Conservation (phyloP, 23 tunicate species). For the Ciona savignyi region DNA sequence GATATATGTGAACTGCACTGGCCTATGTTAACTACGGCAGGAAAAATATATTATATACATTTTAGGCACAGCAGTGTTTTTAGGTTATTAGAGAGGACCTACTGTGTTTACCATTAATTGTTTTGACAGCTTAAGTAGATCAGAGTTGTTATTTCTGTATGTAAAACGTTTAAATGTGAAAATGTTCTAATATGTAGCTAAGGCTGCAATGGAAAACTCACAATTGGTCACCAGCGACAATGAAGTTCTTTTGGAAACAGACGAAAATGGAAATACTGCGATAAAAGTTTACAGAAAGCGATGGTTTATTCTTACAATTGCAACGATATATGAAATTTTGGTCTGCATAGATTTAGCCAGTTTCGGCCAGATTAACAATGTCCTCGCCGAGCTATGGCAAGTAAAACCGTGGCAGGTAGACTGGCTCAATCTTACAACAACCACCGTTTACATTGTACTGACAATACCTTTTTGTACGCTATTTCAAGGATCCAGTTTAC, state of each 20-base stretch:
- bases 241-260: neutral
- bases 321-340: neutral
- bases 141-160: too few species aligned
- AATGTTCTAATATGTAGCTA: too few species aligned
- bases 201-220: too few species aligned
- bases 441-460: slow-evolving; percentile 20
- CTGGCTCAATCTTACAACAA: slow-evolving; percentile 27
- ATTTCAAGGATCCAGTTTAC: slow-evolving; percentile 12
- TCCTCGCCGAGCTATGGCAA: slow-evolving; percentile 12
- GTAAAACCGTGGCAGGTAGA: slow-evolving; percentile 54
- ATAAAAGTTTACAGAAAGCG: neutral
- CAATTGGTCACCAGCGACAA: too few species aligned
- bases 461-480: slow-evolving; percentile 23
- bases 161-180: too few species aligned
- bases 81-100: too few species aligned
- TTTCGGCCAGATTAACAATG: slow-evolving; percentile 38
- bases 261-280: neutral
- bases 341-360: slow-evolving; percentile 3
- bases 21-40: too few species aligned
- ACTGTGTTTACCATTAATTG: too few species aligned
- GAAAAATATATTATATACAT: too few species aligned
- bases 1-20: too few species aligned
- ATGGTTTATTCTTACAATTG: neutral
- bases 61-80: too few species aligned
- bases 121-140: too few species aligned